phyloP scores from a whole-genome alignment of 2,797 vertebrate genomes.

The Pelobates cultripes region DNA sequence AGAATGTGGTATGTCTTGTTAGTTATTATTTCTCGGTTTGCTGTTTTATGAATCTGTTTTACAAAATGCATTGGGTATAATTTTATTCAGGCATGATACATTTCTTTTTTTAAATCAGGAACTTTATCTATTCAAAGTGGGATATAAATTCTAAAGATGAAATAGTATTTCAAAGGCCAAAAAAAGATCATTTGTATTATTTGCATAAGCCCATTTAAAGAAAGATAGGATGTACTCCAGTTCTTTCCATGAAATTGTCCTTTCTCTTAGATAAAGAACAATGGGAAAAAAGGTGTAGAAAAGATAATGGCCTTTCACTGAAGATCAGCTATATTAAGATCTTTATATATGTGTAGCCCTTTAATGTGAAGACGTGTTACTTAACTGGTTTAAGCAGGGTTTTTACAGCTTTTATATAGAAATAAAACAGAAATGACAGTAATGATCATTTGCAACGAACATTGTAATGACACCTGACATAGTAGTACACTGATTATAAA shows the following conservation, averaged over 20 bases:
- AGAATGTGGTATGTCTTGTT: too few species aligned
- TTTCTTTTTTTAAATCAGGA: neutral
- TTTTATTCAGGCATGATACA: neutral
- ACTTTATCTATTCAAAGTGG: neutral
- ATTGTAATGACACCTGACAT: too few species aligned
- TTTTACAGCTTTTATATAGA: too few species aligned
- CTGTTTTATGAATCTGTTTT: neutral
- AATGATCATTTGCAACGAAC: too few species aligned
- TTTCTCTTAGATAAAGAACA: neutral
- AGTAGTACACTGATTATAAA: too few species aligned
- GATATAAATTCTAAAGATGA: neutral
- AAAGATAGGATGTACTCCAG: neutral
- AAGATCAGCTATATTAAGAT: conserved; percentile 10
- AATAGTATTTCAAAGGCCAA: neutral
- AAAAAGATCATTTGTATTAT: neutral
- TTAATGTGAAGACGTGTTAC: neutral
- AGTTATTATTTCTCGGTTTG: neutral
- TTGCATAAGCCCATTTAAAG: neutral
- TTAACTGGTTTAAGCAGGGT: neutral
- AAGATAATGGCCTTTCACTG: neutral
- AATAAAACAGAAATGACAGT: too few species aligned
- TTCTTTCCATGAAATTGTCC: neutral
- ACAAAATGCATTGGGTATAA: neutral
- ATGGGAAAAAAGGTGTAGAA: neutral
- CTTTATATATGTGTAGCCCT: neutral